Evolutionary conservation across 2,113 vertebrate species (phyloP).

Genomic region (Madoqua kirkii): DNA sequence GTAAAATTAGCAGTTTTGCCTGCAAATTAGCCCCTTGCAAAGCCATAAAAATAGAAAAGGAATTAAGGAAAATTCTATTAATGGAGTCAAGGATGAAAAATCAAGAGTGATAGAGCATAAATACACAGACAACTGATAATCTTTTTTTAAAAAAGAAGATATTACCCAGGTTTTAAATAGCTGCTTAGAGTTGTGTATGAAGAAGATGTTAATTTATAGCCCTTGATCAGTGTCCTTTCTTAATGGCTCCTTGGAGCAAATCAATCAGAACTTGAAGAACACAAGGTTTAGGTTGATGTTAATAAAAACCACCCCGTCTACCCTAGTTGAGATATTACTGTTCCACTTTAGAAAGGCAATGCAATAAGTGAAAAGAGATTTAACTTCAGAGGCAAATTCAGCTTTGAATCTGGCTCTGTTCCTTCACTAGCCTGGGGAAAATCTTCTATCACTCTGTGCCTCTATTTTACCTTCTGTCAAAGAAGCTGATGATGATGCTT

Average conservation of each 20-base stretch:
- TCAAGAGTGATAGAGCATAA: conserved; percentile 43
- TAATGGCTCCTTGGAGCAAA: conserved; percentile 52
- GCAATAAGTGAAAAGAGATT: background rate
- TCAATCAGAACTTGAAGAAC: conserved; percentile 39
- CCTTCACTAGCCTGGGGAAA: background rate
- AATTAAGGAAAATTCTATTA: conserved; percentile 68
- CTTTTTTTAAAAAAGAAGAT: conserved; percentile 40
- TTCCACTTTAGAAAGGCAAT: background rate
- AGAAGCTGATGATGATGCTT: background rate
- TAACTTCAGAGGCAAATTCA: background rate
- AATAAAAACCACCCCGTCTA: background rate
- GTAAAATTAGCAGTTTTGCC: conserved; percentile 70
- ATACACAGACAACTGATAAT: conserved; percentile 33
- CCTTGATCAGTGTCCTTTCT: conserved; percentile 46
- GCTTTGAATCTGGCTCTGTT: background rate
- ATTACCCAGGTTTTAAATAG: conserved; percentile 50
- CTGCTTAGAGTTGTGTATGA: conserved; percentile 16
- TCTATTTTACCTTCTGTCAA: background rate
- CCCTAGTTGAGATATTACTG: background rate
- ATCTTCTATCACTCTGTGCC: background rate
- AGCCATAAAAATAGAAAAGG: conserved; percentile 58
- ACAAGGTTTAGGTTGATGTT: conserved; percentile 7
- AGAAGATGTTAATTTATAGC: conserved; percentile 41
- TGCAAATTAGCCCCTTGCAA: conserved; percentile 60
- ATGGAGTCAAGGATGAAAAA: conserved; percentile 58